These are phyloP conservation scores for Elymnias hypermnestra DNA, from an alignment of 1,140 invertebrate genomes.

Conservation along the genomic window DNA sequence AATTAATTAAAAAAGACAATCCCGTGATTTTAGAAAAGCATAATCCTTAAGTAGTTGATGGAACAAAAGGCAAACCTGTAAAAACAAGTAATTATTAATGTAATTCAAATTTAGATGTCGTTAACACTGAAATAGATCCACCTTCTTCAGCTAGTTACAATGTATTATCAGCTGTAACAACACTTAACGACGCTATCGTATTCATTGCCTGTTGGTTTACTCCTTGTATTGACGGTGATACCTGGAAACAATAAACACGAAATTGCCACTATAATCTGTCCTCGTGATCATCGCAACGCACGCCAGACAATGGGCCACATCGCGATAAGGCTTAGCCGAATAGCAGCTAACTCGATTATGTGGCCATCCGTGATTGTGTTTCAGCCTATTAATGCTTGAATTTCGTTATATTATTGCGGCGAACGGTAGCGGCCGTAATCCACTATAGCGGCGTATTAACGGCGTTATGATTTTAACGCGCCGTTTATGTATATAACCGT, in stretches of 20 bases:
- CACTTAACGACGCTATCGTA: slow-evolving; percentile 35
- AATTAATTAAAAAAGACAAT: too few species aligned
- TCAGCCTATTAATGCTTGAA: slow-evolving; percentile 72
- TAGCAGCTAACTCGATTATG: slow-evolving; percentile 72
- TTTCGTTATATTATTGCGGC: slow-evolving; percentile 71
- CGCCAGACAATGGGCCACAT: slow-evolving; percentile 69
- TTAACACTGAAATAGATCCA: too few species aligned
- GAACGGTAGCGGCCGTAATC: slow-evolving; percentile 49
- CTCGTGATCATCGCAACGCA: slow-evolving; percentile 62
- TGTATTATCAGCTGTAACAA: slow-evolving; percentile 27
- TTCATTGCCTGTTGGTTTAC: slow-evolving; percentile 36
- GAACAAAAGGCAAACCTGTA: too few species aligned
- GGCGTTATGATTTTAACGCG: slow-evolving; percentile 28
- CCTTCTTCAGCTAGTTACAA: too few species aligned
- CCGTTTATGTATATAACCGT: too few species aligned
- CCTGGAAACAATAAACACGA: slow-evolving; percentile 71
- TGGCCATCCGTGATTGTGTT: slow-evolving; percentile 72
- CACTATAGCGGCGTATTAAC: slow-evolving; percentile 62
- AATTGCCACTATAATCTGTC: slow-evolving; percentile 72
- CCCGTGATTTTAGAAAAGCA: too few species aligned
- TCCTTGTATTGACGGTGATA: slow-evolving; percentile 59
- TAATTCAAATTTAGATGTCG: too few species aligned
- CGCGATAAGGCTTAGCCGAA: slow-evolving; percentile 67
- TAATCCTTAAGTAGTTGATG: too few species aligned
- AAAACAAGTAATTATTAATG: too few species aligned